A percentile compares a stretch with the other conserved stretches of the same genome.
Conservation (phyloP, 2,797 vertebrate genomes). For the Sebastes minor region DNA sequence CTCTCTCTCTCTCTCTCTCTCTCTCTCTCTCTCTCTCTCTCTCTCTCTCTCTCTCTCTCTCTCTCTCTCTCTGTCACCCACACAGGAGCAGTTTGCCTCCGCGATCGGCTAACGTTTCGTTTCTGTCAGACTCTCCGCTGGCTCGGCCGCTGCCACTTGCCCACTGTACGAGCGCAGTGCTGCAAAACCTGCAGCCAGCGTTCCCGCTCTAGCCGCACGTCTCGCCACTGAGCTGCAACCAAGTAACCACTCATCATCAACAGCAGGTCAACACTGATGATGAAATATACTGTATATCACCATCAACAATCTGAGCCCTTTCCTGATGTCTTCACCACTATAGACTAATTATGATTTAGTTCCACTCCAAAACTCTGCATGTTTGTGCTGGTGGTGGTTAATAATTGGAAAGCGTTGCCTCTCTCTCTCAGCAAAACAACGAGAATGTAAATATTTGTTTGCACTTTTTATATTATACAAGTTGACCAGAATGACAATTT, state of each 20-base stretch:
- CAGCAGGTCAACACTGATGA: background rate
- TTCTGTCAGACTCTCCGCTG: conserved; percentile 90
- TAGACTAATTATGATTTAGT: background rate
- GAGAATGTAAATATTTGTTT: conserved; percentile 64
- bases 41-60: background rate
- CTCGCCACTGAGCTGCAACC: conserved; percentile 68
- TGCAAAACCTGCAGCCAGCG: conserved; percentile 86
- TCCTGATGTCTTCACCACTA: background rate
- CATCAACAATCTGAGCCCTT: conserved; percentile 32
- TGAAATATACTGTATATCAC: background rate
- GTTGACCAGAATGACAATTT: conserved; percentile 14
- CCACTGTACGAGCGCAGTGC: conserved; percentile 85
- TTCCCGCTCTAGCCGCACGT: conserved; percentile 58
- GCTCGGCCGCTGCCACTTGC: conserved; percentile 87
- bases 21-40: background rate
- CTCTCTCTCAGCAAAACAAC: conserved; percentile 10
- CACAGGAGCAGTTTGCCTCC: conserved; percentile 82
- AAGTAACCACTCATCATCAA: conserved; percentile 1
- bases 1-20: background rate
- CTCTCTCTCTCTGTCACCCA: conserved; percentile 2
- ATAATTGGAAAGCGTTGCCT: background rate
- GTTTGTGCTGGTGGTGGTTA: background rate
- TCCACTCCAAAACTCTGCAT: background rate
- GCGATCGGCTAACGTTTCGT: conserved; percentile 83
- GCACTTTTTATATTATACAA: conserved; percentile 35